phyloP scores from a whole-genome alignment of 2,113 vertebrate genomes.

The Sterrhoptilus dennistouni region DNA sequence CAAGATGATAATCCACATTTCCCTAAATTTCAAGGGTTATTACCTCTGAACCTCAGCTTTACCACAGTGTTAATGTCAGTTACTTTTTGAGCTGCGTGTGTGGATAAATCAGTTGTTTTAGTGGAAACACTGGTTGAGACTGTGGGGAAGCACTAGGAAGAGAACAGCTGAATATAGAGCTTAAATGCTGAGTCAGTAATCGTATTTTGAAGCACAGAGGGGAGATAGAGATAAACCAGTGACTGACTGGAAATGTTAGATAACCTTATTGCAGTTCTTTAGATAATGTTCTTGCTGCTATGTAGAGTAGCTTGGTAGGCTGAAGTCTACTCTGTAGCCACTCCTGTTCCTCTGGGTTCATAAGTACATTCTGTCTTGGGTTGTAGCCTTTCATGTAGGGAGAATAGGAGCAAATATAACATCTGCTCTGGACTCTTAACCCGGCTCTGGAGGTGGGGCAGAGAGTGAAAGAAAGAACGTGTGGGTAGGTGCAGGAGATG shows the following conservation, averaged over 20 bases:
- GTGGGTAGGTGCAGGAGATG: background rate
- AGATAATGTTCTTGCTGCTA: background rate
- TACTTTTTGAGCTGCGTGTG: background rate
- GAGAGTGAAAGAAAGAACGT: background rate
- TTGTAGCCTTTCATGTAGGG: background rate
- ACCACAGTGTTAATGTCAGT: background rate
- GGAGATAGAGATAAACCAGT: background rate
- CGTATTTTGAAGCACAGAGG: background rate
- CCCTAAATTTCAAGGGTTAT: background rate
- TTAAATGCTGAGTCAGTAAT: background rate
- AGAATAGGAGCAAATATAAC: background rate
- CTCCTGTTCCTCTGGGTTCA: background rate
- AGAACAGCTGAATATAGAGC: background rate
- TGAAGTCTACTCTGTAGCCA: background rate
- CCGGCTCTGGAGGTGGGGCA: fast-evolving
- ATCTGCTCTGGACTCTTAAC: background rate
- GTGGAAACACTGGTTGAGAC: background rate
- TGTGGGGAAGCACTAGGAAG: background rate
- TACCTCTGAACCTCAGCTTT: background rate
- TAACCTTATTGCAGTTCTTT: background rate
- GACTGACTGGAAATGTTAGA: background rate
- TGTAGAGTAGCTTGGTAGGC: fast-evolving
- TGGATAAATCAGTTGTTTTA: background rate
- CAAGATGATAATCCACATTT: background rate
- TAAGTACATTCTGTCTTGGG: background rate